These are phyloP conservation scores for Tetheella fluctuosa DNA, from an alignment of 2,888 invertebrate species.

Conservation along the genomic window DNA sequence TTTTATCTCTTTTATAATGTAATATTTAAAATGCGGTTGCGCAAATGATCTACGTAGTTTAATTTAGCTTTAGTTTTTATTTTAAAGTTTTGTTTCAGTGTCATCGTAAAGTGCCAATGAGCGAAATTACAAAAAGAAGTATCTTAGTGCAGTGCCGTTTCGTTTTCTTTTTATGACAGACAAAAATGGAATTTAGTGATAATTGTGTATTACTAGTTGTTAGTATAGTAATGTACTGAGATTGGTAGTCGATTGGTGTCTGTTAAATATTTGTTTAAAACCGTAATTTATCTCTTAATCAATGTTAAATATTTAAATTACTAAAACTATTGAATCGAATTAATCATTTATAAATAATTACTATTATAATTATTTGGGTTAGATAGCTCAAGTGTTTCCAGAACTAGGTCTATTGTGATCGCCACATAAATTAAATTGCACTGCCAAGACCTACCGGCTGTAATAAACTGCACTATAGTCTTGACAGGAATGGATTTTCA, in stretches of 20 bases:
- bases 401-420: no score
- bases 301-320: background rate
- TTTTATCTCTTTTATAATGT: conserved; percentile 34
- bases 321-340: no score
- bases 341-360: no score
- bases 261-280: no score
- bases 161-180: conserved; percentile 35
- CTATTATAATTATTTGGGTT: no score
- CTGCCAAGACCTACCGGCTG: no score
- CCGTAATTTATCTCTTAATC: background rate
- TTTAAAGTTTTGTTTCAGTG: conserved; percentile 60
- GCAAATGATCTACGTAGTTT: conserved; percentile 75
- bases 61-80: conserved; percentile 52
- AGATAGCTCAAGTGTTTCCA: no score
- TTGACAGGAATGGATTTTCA: no score
- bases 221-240: background rate
- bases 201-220: conserved; percentile 66
- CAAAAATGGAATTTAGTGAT: conserved; percentile 46
- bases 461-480: no score
- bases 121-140: conserved; percentile 47
- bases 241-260: background rate
- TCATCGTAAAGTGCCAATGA: conserved; percentile 80
- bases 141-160: conserved; percentile 38
- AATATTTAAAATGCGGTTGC: conserved; percentile 65
- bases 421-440: no score